phyloP scores from a whole-genome alignment of 2,888 invertebrate genomes.

The Pterobdella sp. region DNA sequence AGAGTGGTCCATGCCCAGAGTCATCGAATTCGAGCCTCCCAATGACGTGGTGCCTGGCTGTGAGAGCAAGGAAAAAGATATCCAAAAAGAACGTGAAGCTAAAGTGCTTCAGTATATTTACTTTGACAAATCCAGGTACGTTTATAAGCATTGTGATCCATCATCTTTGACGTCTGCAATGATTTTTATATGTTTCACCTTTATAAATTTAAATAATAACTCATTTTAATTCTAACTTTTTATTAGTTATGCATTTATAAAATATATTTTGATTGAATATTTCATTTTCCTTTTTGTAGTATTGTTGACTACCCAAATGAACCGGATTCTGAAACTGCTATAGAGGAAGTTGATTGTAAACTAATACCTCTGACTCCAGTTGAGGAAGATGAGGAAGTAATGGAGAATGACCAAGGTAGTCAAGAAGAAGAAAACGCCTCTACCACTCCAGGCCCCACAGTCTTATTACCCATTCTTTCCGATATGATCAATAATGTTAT shows the following conservation, averaged over 20 bases:
- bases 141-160: not conserved
- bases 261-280: not conserved
- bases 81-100: slow-evolving; percentile 77
- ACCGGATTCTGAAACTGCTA: not conserved
- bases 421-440: not conserved
- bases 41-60: slow-evolving; percentile 46
- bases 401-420: not conserved
- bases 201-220: not conserved
- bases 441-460: not conserved
- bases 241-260: too few species aligned
- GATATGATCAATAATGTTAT: slow-evolving; percentile 14
- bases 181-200: slow-evolving; percentile 4
- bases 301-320: slow-evolving; percentile 16
- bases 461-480: slow-evolving; percentile 1
- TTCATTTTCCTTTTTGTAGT: not conserved
- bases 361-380: slow-evolving; percentile 17
- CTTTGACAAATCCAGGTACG: slow-evolving; percentile 45
- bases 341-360: slow-evolving; percentile 3
- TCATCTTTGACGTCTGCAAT: not conserved
- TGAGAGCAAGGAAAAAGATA: slow-evolving; percentile 75
- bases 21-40: slow-evolving; percentile 57
- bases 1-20: slow-evolving; percentile 65
- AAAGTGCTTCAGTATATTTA: slow-evolving; percentile 60
- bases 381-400: slow-evolving; percentile 12
- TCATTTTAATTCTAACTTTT: not conserved